A percentile compares a stretch with the other conserved stretches of the same genome.
Evolutionary conservation across 2,797 vertebrate species (phyloP).

Genomic region (Champsocephalus gunnari): DNA sequence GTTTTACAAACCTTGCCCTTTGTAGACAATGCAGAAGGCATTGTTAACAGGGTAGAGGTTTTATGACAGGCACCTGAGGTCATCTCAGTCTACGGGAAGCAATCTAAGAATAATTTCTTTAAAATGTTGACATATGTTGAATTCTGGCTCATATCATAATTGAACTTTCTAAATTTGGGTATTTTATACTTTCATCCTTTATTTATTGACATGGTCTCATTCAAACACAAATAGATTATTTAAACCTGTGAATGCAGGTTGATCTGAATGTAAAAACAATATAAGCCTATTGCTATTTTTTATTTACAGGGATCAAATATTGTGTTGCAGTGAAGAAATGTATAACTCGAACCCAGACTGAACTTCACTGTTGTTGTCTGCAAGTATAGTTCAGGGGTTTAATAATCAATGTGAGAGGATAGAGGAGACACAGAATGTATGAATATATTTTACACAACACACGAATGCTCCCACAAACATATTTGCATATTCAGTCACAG

Average conservation of each 20-base stretch:
- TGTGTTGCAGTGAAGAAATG: conserved; percentile 86
- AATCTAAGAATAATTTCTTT: conserved; percentile 75
- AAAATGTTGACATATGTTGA: conserved; percentile 72
- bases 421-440: conserved; percentile 88
- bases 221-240: conserved; percentile 84
- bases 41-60: conserved; percentile 73
- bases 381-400: conserved; percentile 82
- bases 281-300: conserved; percentile 84
- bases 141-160: conserved; percentile 80
- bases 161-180: conserved; percentile 82
- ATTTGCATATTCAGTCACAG: conserved; percentile 76
- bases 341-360: conserved; percentile 81
- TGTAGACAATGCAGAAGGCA: conserved; percentile 69
- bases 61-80: conserved; percentile 76
- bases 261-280: conserved; percentile 89
- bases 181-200: conserved; percentile 82
- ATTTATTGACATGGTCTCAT: conserved; percentile 85
- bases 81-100: conserved; percentile 74
- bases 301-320: conserved; percentile 86
- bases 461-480: conserved; percentile 77
- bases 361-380: conserved; percentile 79
- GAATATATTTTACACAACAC: conserved; percentile 81
- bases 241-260: conserved; percentile 86
- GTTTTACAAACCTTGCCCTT: conserved; percentile 76
- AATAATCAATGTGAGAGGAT: conserved; percentile 84